phyloP scores from a whole-genome alignment of 2,797 vertebrate species.

The Dallia pectoralis region DNA sequence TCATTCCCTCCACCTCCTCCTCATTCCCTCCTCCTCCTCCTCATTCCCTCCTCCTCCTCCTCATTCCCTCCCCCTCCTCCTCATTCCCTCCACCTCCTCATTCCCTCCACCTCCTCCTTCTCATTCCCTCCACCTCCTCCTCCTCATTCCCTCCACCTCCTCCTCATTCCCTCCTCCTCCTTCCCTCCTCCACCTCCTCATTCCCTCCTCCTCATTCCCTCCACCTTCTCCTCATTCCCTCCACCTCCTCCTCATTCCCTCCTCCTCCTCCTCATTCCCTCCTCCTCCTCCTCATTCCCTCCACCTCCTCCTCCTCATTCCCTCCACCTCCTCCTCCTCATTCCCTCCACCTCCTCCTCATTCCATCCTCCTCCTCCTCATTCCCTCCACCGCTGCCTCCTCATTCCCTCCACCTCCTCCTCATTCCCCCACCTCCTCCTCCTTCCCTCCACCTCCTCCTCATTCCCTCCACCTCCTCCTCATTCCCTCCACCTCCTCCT shows the following conservation, averaged over 20 bases:
- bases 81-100: not conserved
- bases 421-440: not conserved
- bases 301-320: not conserved
- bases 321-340: constrained; percentile 6
- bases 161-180: not conserved
- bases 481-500: constrained; percentile 54
- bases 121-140: not conserved
- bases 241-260: not conserved
- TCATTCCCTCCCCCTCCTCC: not conserved
- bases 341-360: constrained; percentile 3
- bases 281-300: constrained; percentile 29
- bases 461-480: not conserved
- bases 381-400: no score
- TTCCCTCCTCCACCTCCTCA: not conserved
- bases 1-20: not conserved
- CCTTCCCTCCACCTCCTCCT: not conserved
- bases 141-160: no score
- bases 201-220: not conserved
- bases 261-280: constrained; percentile 52
- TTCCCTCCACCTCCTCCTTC: constrained; percentile 1
- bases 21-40: constrained; percentile 54
- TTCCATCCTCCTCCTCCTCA: not conserved
- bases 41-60: constrained; percentile 22
- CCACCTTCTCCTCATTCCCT: not conserved
- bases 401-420: not conserved